These are phyloP conservation scores for Tetranychus truncatus DNA, from an alignment of 2,888 invertebrate genomes.

Conservation along the genomic window DNA sequence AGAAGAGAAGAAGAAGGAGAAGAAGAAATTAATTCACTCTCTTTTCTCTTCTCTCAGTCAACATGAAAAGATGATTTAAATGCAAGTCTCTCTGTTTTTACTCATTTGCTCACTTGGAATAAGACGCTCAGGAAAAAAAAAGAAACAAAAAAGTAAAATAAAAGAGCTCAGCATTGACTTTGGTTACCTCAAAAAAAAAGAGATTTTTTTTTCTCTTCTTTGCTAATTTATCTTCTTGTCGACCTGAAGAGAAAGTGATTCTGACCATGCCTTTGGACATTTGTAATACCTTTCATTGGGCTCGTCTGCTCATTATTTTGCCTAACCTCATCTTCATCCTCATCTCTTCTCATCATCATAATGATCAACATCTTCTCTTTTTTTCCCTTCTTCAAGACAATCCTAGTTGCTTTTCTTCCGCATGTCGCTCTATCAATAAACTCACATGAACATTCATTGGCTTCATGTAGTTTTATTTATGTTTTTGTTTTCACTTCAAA, in stretches of 20 bases:
- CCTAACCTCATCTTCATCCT: neutral
- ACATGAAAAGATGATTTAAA: neutral
- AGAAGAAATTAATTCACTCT: neutral
- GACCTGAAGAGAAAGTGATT: neutral
- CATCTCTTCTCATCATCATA: neutral
- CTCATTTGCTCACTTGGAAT: neutral
- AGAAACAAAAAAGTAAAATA: neutral
- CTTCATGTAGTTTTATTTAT: conserved; percentile 1
- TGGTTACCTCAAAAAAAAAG: no score
- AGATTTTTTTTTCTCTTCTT: neutral
- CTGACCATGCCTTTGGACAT: neutral
- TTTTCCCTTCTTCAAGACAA: neutral
- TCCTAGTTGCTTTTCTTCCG: neutral
- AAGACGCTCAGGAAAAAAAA: neutral
- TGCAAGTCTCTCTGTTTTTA: neutral
- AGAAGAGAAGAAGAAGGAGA: neutral
- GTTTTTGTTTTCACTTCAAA: neutral
- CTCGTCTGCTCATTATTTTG: neutral
- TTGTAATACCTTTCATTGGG: neutral
- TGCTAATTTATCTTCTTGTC: neutral
- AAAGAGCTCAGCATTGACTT: neutral
- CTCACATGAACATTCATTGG: neutral
- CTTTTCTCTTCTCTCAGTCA: neutral
- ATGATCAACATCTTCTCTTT: neutral
- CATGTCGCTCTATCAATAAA: neutral